Percentiles rank a stretch among this genome's conserved stretches.
phyloP scores from a whole-genome alignment of 2,797 vertebrate species.

The Sardinella longiceps region DNA sequence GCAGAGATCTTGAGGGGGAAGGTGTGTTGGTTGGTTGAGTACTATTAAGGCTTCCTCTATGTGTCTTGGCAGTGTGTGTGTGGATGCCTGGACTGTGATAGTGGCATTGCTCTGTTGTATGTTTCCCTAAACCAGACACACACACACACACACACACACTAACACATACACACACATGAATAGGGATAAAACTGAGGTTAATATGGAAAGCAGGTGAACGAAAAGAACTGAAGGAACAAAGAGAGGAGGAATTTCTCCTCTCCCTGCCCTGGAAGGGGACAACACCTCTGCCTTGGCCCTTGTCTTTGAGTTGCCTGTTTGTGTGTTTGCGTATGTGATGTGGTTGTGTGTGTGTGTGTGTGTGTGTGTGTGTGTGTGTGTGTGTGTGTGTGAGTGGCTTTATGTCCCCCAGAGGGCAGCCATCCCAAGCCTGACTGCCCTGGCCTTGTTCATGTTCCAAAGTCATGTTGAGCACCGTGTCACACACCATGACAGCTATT shows the following conservation, averaged over 20 bases:
- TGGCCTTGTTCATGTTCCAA: constrained; percentile 62
- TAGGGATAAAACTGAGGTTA: background rate
- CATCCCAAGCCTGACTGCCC: constrained; percentile 54
- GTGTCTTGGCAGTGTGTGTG: background rate
- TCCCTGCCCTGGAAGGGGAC: constrained; percentile 40
- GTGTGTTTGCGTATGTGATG: constrained; percentile 33
- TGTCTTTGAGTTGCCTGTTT: background rate
- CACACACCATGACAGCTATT: constrained; percentile 63
- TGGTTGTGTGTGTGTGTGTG: constrained; percentile 34
- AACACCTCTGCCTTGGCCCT: constrained; percentile 67
- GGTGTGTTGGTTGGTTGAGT: background rate
- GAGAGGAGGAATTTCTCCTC: constrained; percentile 50
- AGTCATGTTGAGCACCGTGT: constrained; percentile 56
- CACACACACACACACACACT: background rate
- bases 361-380: constrained; percentile 30
- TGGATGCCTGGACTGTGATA: background rate
- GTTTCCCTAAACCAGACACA: background rate
- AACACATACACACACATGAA: background rate
- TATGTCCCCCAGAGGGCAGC: constrained; percentile 43
- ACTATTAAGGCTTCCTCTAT: background rate
- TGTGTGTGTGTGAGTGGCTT: constrained; percentile 46
- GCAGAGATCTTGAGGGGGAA: background rate
- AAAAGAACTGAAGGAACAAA: background rate
- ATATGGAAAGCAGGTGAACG: background rate
- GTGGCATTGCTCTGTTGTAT: too few species aligned